These are phyloP conservation scores for Ammodytes marinus DNA, from an alignment of 2,113 vertebrate species.

Conservation along the genomic window DNA sequence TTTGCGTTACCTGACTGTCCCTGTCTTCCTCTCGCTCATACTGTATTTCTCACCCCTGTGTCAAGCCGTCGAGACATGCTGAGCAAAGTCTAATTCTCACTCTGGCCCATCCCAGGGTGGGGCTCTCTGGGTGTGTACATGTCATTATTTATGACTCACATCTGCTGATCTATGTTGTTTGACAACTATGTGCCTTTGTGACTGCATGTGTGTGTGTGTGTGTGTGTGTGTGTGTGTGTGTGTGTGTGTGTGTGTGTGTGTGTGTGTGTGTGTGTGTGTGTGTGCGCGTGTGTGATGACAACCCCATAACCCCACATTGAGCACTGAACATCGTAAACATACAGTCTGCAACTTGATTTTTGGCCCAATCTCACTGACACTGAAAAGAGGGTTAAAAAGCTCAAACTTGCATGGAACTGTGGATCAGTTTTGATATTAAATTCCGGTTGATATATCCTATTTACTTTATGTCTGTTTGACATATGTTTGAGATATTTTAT, in stretches of 20 bases:
- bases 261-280: not conserved
- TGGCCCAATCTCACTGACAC: not conserved
- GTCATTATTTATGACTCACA: constrained; percentile 57
- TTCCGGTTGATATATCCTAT: not conserved
- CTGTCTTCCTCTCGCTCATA: not conserved
- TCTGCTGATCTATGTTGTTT: constrained; percentile 12
- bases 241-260: not conserved
- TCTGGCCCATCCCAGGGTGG: constrained; percentile 44
- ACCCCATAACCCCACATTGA: not conserved
- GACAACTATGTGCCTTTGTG: not conserved
- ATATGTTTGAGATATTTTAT: not conserved
- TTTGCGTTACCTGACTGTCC: not conserved
- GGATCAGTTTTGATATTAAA: not conserved
- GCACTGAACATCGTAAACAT: not conserved
- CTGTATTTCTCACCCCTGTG: constrained; percentile 19
- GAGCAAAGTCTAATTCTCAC: constrained; percentile 45
- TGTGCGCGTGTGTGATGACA: not conserved
- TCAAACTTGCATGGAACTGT: not conserved
- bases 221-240: not conserved
- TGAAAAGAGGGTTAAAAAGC: not conserved
- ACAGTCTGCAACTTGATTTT: not conserved
- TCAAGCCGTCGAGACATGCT: constrained; percentile 50
- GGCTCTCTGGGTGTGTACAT: constrained; percentile 47
- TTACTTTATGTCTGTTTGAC: not conserved
- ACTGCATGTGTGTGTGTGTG: not conserved